phyloP scores from a whole-genome alignment of 1,140 invertebrate genomes.

The Drosophila nasuta region DNA sequence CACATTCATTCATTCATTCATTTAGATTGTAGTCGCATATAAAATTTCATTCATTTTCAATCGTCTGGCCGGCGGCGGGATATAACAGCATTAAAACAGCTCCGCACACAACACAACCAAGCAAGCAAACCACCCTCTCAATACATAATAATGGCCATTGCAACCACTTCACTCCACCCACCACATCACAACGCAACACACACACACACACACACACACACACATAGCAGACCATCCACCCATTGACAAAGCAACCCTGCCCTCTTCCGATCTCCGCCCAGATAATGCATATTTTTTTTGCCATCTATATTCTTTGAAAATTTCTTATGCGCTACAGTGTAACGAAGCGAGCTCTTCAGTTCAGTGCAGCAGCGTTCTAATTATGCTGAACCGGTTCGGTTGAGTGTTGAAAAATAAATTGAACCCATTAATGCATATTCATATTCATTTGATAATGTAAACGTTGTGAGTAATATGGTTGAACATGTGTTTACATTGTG shows the following conservation, averaged over 20 bases:
- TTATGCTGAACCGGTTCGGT: not conserved
- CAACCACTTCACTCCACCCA: constrained; percentile 19
- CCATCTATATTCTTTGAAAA: constrained; percentile 11
- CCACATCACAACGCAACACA: too few species aligned
- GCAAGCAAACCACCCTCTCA: constrained; percentile 33
- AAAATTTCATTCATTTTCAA: constrained; percentile 78
- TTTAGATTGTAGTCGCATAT: constrained; percentile 43
- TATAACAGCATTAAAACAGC: constrained; percentile 30
- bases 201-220: too few species aligned
- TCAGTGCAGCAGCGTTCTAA: not conserved
- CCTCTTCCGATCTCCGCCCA: not conserved
- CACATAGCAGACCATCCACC: constrained; percentile 12
- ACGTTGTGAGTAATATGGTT: too few species aligned
- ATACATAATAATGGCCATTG: constrained; percentile 34
- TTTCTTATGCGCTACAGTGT: constrained; percentile 8
- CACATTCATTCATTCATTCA: constrained; percentile 49
- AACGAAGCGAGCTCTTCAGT: not conserved
- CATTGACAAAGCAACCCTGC: not conserved
- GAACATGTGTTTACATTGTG: too few species aligned
- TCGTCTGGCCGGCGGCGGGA: constrained; percentile 38
- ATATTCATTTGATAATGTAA: too few species aligned
- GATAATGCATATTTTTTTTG: constrained; percentile 10
- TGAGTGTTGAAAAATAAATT: too few species aligned
- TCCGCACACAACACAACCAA: too few species aligned
- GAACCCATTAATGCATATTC: too few species aligned